Evolutionary conservation across 2,113 vertebrate species (phyloP), one percentile per base, ranked within the genome.

Genomic region (Cryptomyrus ogoouensis): DNA sequence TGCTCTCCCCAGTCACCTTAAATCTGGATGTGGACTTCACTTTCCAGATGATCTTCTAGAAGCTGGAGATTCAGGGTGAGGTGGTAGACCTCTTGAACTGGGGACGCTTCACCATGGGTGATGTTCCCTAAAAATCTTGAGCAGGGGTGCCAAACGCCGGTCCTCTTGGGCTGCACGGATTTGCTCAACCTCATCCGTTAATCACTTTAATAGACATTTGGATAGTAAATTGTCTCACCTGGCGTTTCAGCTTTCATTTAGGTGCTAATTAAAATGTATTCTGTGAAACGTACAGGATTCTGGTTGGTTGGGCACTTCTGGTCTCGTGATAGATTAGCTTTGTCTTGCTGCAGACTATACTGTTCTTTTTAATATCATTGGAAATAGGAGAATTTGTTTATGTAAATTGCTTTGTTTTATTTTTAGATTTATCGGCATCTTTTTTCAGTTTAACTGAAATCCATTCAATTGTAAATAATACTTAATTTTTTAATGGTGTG

Each of bases 401-500:
- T 89, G 62, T 90, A 66, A 88, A 91, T 62, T 52, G 24, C 27
- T 35, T 87, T 53, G 47, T 88, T 10, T 87, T 94, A 66, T 90
- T 93, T 66, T 58, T 90, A 42, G 35, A 80, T 77, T 77, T 77
- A 35, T 83, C 15, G 91, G 91, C 92, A 74, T 91, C 91, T 19
- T 42, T 31, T 84, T 87, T 87, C 84, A 87, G 49, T 87, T 87
- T 53, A 87, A 53, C 50, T 87, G 85, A 19, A 47, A n/a, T 24
- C 4, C 15, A 24, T 87, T 89, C 31, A 89, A 88, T 46, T 90
- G 87, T 90, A 89, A 90, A 90, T 88, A 90, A n/a, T 58, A 58
- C 21, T 7, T 89, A 83, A 89, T 88, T 90, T 86, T 87, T 90
- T 92, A 58, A 91, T 19, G 74, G 85, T 89, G 93, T 87, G 91